Evolutionary conservation across 2,113 vertebrate species (phyloP), one percentile per base, ranked within the genome.

Genomic region (Pseudorasbora parva): DNA sequence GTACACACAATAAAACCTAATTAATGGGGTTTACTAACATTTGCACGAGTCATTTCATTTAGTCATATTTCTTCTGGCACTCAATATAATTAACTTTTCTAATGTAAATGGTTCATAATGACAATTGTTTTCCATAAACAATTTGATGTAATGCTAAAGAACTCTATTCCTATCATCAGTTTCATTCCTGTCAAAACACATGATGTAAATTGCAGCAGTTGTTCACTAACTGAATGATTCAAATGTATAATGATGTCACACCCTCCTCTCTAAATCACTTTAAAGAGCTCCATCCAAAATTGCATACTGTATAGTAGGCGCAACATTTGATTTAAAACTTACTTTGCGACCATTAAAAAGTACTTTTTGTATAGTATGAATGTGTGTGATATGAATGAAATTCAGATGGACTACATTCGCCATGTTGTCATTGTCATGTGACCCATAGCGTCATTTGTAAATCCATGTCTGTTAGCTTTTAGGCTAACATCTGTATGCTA

Each of bases 1-100:
- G 54, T 45, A 78, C 33, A 78, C 37, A 78, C 14, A 27, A 27
- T 45, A 45, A 78, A 77, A 45, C 21, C 75, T 25, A 78, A 78
- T 78, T 78, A 27, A 78, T 41, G 30, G 5, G 10, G 5, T 57
- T 57, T 23, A 57, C 19, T 17, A 8, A 23, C 30, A 57, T 59
- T 77, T 9, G 30, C 54, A 59, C 47, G 5, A 33, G 49, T 56
- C 27, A 9, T 60, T 78, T 78, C 23, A 17, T 78, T 45, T 6
- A 60, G n/a, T 43, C 17, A 33, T 21, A 45, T 45, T 17, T 60
- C 14, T 59, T 45, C 33, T 78, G 54, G 10, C 75, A 72, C 69
- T 72, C 41, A 45, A 8, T 71, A 10, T 45, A 45, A 71, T 71
- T 6, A 71, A 43, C 11, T 25, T 72, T 15, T n/a, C 41, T 72